phyloP scores from a whole-genome alignment of 2,113 vertebrate genomes.

The Tachysurus vachellii region DNA sequence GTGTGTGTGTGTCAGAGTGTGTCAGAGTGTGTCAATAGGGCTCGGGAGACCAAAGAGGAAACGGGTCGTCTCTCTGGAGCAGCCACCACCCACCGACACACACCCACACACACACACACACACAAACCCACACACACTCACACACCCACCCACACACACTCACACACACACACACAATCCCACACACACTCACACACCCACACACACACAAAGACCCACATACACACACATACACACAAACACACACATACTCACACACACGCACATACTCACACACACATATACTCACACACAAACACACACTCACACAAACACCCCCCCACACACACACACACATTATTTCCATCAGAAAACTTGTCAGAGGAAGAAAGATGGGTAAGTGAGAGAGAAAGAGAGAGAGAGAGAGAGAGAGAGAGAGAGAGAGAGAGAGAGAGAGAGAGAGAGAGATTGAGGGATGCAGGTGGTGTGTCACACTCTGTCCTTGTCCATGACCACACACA shows the following conservation, averaged over 20 bases:
- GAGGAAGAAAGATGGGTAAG: background rate
- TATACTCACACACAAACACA: slow-evolving; percentile 12
- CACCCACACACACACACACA: background rate
- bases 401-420: slow-evolving; percentile 28
- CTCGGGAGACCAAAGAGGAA: slow-evolving; percentile 46
- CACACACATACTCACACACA: slow-evolving; percentile 16
- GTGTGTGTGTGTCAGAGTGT: slow-evolving; percentile 26
- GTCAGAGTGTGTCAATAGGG: slow-evolving; percentile 30
- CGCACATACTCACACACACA: background rate
- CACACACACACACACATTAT: slow-evolving; percentile 35
- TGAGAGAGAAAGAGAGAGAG: background rate
- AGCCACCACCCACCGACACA: background rate
- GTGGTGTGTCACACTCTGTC: slow-evolving; percentile 39
- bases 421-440: slow-evolving; percentile 29
- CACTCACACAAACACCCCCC: slow-evolving; percentile 24
- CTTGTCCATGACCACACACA: slow-evolving; percentile 25
- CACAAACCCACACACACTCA: slow-evolving; percentile 4
- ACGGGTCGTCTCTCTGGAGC: slow-evolving; percentile 23
- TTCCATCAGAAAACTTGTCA: background rate
- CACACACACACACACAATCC: background rate
- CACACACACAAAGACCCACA: slow-evolving; percentile 30
- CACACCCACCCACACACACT: slow-evolving; percentile 9
- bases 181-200: slow-evolving; percentile 26
- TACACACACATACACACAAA: background rate
- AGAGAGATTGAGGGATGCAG: slow-evolving; percentile 42